A percentile compares a stretch with the other conserved stretches of the same genome.
Evolutionary conservation across 2,113 vertebrate species (phyloP).

Genomic region (Athene cunicularia): DNA sequence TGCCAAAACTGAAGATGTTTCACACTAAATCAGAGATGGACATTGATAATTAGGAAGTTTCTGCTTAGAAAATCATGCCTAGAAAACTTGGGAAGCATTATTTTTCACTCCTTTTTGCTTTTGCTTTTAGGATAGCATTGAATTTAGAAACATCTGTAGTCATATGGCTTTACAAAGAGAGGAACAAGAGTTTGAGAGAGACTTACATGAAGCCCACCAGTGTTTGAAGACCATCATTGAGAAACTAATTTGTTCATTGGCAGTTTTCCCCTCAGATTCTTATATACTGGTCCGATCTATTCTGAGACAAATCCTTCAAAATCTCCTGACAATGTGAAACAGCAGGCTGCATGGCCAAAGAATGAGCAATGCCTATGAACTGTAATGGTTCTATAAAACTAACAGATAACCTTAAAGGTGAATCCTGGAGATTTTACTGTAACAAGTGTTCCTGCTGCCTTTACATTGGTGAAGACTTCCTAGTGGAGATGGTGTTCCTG

Average conservation of each 20-base stretch:
- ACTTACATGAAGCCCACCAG: slow-evolving; percentile 52
- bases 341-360: neutral
- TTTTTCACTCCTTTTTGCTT: slow-evolving; percentile 1
- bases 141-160: slow-evolving; percentile 73
- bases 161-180: slow-evolving; percentile 54
- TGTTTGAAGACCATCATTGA: slow-evolving; percentile 65
- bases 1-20: neutral
- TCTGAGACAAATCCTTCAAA: slow-evolving; percentile 66
- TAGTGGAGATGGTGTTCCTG: neutral
- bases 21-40: neutral
- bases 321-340: slow-evolving; percentile 56
- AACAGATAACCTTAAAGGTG: slow-evolving; percentile 5
- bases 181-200: slow-evolving; percentile 61
- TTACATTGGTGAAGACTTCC: slow-evolving; percentile 4
- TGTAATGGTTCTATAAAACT: neutral
- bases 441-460: neutral
- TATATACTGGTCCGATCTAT: neutral
- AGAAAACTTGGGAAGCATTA: neutral
- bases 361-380: neutral
- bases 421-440: slow-evolving; percentile 8
- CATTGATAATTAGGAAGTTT: neutral
- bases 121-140: slow-evolving; percentile 62
- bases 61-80: neutral
- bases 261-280: slow-evolving; percentile 38
- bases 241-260: slow-evolving; percentile 60